Evolutionary conservation across 2,797 vertebrate genomes (phyloP).

Genomic region (Coregonus ussuriensis): DNA sequence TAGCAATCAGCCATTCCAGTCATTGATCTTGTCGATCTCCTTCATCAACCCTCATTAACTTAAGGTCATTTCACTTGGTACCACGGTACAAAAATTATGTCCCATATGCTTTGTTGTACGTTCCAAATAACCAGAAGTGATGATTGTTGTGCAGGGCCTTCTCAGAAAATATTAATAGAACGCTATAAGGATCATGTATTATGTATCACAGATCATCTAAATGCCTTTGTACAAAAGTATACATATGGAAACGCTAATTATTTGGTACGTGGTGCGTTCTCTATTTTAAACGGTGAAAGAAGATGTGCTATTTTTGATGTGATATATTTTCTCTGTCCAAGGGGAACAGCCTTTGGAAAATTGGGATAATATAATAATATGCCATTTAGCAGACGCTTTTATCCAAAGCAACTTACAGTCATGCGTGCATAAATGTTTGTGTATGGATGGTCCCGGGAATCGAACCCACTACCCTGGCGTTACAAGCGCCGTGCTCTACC

Average conservation of each 20-base stretch:
- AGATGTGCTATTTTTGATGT: slow-evolving; percentile 32
- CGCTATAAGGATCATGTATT: background rate
- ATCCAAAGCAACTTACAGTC: too few species aligned
- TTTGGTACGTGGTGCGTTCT: slow-evolving; percentile 3
- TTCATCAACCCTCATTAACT: background rate
- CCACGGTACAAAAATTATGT: background rate
- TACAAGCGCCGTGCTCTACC: too few species aligned
- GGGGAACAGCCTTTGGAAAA: background rate
- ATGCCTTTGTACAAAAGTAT: background rate
- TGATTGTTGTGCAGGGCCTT: background rate
- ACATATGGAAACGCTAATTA: background rate
- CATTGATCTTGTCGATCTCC: background rate
- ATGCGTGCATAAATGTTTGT: too few species aligned
- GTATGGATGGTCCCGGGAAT: too few species aligned
- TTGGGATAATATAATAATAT: background rate
- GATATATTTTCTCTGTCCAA: background rate
- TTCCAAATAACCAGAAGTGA: background rate
- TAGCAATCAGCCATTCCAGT: background rate
- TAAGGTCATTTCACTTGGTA: background rate
- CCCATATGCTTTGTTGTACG: background rate
- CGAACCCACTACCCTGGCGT: too few species aligned
- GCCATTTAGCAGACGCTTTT: too few species aligned
- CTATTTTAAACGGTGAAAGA: slow-evolving; percentile 19
- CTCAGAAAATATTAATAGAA: background rate
- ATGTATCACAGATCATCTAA: background rate